Evolutionary conservation across 2,888 invertebrate species (phyloP).

Genomic region (Idaea biselata): DNA sequence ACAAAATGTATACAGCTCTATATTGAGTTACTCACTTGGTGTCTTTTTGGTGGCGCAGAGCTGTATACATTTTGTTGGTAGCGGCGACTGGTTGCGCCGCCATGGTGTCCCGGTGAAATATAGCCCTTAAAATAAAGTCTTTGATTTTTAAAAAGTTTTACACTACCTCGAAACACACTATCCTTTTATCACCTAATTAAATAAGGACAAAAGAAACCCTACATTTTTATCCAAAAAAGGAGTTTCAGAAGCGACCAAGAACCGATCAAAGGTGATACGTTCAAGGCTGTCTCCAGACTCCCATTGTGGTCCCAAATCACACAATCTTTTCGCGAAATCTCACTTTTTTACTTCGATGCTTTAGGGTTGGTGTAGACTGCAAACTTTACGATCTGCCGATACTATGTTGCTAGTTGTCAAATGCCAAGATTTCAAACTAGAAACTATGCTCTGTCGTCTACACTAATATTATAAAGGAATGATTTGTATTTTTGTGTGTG

Average conservation of each 20-base stretch:
- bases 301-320: slow-evolving; percentile 58
- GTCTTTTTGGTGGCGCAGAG: no score
- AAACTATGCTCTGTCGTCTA: no score
- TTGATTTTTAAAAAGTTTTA: neutral
- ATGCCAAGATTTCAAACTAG: no score
- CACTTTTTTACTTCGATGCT: slow-evolving; percentile 54
- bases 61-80: no score
- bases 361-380: neutral
- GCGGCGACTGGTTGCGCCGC: no score
- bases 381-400: neutral
- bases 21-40: no score
- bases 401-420: neutral
- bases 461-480: no score
- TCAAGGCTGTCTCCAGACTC: slow-evolving; percentile 38
- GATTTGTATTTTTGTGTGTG: no score
- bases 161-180: neutral
- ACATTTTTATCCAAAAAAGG: neutral
- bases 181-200: neutral
- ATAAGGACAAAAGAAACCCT: slow-evolving; percentile 25
- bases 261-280: slow-evolving; percentile 46
- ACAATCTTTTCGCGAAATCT: slow-evolving; percentile 55
- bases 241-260: slow-evolving; percentile 25
- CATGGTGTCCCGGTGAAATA: no score
- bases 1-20: no score
- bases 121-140: no score